phyloP scores from a whole-genome alignment of 2,113 vertebrate genomes.

The Mustelus asterias region DNA sequence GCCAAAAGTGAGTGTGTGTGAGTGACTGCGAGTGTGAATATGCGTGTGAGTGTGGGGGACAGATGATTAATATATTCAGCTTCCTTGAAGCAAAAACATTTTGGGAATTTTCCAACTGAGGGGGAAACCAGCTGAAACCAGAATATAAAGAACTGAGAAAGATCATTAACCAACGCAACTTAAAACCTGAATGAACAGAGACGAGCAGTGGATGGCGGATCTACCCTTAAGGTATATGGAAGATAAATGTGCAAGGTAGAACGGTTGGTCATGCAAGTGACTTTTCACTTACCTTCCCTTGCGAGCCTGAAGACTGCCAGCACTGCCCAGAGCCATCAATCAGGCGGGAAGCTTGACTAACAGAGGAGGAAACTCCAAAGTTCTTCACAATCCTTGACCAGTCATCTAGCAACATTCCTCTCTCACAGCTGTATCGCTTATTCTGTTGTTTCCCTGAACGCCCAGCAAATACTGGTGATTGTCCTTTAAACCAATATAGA shows the following conservation, averaged over 20 bases:
- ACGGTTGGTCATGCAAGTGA: background rate
- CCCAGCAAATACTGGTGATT: slow-evolving; percentile 84
- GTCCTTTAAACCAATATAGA: slow-evolving; percentile 51
- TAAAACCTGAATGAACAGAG: background rate
- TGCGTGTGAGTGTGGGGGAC: too few relatives aligned
- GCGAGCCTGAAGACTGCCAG: slow-evolving; percentile 96
- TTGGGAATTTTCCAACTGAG: background rate
- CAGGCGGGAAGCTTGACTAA: slow-evolving; percentile 85
- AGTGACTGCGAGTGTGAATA: too few relatives aligned
- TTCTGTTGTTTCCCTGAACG: slow-evolving; percentile 92
- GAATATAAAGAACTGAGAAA: background rate
- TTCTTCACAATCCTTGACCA: slow-evolving; percentile 93
- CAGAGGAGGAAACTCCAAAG: slow-evolving; percentile 83
- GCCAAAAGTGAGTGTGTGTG: too few relatives aligned
- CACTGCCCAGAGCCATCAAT: slow-evolving; percentile 88
- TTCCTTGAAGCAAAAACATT: background rate
- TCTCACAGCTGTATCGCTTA: slow-evolving; percentile 75
- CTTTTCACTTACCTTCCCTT: slow-evolving; percentile 75
- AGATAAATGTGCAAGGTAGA: background rate
- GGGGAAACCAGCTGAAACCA: background rate
- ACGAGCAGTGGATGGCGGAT: background rate
- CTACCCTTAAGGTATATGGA: background rate
- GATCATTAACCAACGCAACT: background rate
- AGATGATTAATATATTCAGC: background rate
- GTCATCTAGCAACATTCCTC: slow-evolving; percentile 88